Conservation (phyloP, 2,888 invertebrate genomes). For the Cremastinae sp. region DNA sequence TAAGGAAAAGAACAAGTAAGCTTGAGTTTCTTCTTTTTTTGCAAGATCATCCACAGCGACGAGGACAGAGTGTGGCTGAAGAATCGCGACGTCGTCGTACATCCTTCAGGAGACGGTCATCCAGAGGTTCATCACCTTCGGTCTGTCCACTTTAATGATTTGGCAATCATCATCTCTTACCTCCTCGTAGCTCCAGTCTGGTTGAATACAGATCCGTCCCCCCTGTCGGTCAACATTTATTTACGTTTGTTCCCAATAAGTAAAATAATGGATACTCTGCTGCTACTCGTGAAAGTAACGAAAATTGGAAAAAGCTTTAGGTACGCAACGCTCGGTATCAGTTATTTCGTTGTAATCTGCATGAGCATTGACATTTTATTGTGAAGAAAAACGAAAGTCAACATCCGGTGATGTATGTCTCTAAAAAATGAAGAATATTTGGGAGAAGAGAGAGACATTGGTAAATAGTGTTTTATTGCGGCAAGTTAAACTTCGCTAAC, state of each 20-base stretch:
- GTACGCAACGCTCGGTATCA: constrained; percentile 30
- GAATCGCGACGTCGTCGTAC: constrained; percentile 65
- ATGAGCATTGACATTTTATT: constrained; percentile 22
- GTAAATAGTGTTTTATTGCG: no score
- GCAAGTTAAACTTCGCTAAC: no score
- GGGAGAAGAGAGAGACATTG: no score
- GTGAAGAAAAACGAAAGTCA: no score
- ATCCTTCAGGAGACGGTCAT: constrained; percentile 71
- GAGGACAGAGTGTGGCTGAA: constrained; percentile 73
- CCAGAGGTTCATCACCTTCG: constrained; percentile 71
- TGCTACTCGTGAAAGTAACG: constrained; percentile 65
- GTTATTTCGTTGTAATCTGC: constrained; percentile 51
- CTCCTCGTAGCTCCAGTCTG: constrained; percentile 67
- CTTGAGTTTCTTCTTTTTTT: constrained; percentile 9
- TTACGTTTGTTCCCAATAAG: constrained; percentile 63
- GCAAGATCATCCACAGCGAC: constrained; percentile 74
- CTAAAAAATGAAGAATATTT: no score
- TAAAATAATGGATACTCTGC: constrained; percentile 66
- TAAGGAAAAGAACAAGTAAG: no score
- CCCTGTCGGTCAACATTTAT: constrained; percentile 55
- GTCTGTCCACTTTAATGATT: constrained; percentile 68
- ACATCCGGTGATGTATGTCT: no score
- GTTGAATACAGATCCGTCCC: constrained; percentile 65
- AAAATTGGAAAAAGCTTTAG: constrained; percentile 21
- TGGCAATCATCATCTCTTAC: constrained; percentile 67